Evolutionary conservation across 1,140 invertebrate genomes (phyloP), one percentile per base, ranked within the genome.

Genomic region (Calosoma granatense): DNA sequence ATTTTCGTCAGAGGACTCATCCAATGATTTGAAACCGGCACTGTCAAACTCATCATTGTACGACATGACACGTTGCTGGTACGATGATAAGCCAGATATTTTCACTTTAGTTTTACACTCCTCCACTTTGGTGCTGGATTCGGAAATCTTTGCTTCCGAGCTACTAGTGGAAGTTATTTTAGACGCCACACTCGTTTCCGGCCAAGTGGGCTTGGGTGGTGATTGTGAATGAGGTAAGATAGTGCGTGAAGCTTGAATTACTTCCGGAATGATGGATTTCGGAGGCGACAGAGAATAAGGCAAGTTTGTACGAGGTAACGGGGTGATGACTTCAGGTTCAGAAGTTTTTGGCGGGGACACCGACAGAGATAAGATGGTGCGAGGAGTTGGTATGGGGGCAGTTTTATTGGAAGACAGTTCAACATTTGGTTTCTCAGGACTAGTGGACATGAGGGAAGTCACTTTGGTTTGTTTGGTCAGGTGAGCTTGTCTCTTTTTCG

Each of bases 61-160:
- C 2, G 57, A 62, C 41, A 69, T 21, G 19, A 67, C 65, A 15
- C 65, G 54, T 58, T 78, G 77, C 63, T 78, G 77, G 41, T 78
- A 72, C 0, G 77, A 69, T 30, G 76, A 77, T 6, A 79, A 62
- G 0, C 75, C 76, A 9, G 76, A 70, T 36, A 78, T 73, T 60
- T 75, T 74, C 0, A 76, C 65, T 61, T 69, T 72, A 19, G 62
- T 60, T 60, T 65, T 65, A 36, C 63, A 64, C 57, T 70, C 65
- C 53, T 70, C 69, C 1, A 39, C 60, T 20, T 61, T 59, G 14
- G 51, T 58, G 15, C 21, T 54, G 1, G 56, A 53, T 22, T 59
- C 53, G n/a, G 53, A 43, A 23, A 56, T 52, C 22, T 59, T 51
- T 12, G 17, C 39, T 52, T 63, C 56, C 22, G 23, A 22, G 36